Evolutionary conservation across 2,888 invertebrate genomes (phyloP).

Genomic region (Aspidapion aeneum): DNA sequence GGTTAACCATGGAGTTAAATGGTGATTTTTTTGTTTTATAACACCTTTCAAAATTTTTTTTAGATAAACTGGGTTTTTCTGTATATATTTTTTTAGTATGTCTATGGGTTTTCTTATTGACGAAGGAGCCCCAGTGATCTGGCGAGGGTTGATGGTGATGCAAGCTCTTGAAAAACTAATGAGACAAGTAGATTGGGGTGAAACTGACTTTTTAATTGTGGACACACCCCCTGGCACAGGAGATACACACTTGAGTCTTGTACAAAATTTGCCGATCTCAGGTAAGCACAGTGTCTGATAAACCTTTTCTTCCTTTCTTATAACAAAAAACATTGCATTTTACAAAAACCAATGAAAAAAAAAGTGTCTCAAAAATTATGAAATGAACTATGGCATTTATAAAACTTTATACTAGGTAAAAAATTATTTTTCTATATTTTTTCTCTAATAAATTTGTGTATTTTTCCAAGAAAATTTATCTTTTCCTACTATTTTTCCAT

Average conservation of each 20-base stretch:
- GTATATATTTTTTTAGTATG: conserved; percentile 59
- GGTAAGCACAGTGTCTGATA: conserved; percentile 59
- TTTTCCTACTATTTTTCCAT: too few relatives aligned
- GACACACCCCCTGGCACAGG: conserved; percentile 98
- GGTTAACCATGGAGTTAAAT: conserved; percentile 89
- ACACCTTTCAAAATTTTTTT: conserved; percentile 1
- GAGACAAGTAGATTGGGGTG: conserved; percentile 84
- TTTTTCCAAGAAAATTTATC: too few relatives aligned
- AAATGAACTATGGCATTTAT: too few relatives aligned
- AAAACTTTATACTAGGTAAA: too few relatives aligned
- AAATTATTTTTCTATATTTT: too few relatives aligned
- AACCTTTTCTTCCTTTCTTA: background rate
- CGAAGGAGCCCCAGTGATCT: conserved; percentile 83
- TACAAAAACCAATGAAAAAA: too few relatives aligned
- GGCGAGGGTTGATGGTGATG: conserved; percentile 97
- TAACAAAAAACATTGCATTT: too few relatives aligned
- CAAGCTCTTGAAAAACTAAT: conserved; percentile 84
- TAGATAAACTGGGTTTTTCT: background rate
- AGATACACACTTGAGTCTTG: conserved; percentile 87
- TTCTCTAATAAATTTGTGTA: too few relatives aligned
- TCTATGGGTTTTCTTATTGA: conserved; percentile 92
- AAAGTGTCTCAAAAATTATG: too few relatives aligned
- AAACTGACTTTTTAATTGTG: conserved; percentile 81
- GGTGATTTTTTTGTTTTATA: conserved; percentile 52
- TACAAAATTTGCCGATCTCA: conserved; percentile 83